phyloP scores from a whole-genome alignment of 2,113 vertebrate species.

The Psammodynastes pulverulentus region DNA sequence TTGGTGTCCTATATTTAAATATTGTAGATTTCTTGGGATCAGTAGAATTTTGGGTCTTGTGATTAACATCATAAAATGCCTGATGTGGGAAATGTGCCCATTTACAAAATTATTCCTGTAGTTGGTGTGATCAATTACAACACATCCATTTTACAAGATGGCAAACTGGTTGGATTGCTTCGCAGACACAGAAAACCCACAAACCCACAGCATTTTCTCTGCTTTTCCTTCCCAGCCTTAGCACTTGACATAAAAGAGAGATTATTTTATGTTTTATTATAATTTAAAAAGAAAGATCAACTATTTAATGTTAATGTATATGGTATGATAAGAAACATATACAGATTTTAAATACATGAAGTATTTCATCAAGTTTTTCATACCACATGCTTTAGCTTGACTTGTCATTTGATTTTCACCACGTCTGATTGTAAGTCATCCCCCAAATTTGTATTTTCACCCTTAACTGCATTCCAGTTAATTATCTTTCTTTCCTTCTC shows the following conservation, averaged over 20 bases:
- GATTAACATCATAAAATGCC: neutral
- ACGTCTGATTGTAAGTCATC: neutral
- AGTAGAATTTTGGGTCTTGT: neutral
- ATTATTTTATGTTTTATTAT: neutral
- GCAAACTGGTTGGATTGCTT: neutral
- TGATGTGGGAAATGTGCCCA: neutral
- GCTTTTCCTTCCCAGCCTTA: neutral
- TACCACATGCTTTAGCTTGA: neutral
- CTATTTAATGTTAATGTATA: neutral
- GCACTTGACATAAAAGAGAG: neutral
- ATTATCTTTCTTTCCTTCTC: neutral
- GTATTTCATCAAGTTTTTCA: neutral
- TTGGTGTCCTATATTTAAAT: neutral
- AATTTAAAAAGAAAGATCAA: neutral
- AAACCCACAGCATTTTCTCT: neutral
- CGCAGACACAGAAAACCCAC: neutral
- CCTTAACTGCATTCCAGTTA: neutral
- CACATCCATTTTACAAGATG: neutral
- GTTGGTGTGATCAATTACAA: neutral
- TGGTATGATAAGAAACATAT: neutral
- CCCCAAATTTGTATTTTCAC: neutral
- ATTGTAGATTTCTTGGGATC: neutral
- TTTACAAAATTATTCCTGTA: neutral
- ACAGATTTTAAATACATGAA: neutral
- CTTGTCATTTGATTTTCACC: neutral